A percentile compares a stretch with the other conserved stretches of the same genome.
phyloP scores from a whole-genome alignment of 2,888 invertebrate genomes.

The Drosophila prolongata region DNA sequence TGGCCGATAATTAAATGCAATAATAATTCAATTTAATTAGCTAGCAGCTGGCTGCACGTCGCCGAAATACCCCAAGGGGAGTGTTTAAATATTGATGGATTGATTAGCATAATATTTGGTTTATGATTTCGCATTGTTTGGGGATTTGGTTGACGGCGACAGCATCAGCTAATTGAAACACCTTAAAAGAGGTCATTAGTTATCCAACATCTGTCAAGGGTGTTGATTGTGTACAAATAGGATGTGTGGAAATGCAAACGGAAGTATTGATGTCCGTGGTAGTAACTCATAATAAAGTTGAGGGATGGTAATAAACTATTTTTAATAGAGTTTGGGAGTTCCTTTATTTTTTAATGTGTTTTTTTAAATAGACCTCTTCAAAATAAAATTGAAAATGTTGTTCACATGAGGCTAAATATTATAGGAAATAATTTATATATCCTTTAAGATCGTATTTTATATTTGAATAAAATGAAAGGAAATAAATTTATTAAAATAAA shows the following conservation, averaged over 20 bases:
- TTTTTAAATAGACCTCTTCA: too few relatives aligned
- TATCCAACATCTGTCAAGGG: slow-evolving; percentile 17
- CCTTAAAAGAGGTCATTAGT: slow-evolving; percentile 30
- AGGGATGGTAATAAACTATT: background rate
- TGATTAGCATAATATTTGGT: slow-evolving; percentile 54
- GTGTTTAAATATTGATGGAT: slow-evolving; percentile 54
- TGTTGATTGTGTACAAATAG: slow-evolving; percentile 9
- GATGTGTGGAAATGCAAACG: background rate
- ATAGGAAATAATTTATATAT: too few relatives aligned
- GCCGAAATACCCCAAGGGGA: slow-evolving; percentile 45
- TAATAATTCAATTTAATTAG: slow-evolving; percentile 78
- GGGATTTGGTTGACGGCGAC: slow-evolving; percentile 32
- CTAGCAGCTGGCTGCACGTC: slow-evolving; percentile 61
- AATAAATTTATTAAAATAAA: too few relatives aligned
- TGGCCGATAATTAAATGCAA: slow-evolving; percentile 68
- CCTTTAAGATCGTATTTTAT: too few relatives aligned
- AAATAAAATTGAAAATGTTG: too few relatives aligned
- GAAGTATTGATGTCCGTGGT: background rate
- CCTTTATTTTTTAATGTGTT: too few relatives aligned
- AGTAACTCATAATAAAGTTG: background rate
- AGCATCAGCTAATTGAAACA: slow-evolving; percentile 35
- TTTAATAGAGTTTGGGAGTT: background rate
- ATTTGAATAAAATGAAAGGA: too few relatives aligned
- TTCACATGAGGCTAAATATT: too few relatives aligned
- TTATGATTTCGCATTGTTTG: slow-evolving; percentile 41